Evolutionary conservation across 2,113 vertebrate genomes (phyloP), one percentile per base, ranked within the genome.

Genomic region (Siphamia tubifer): DNA sequence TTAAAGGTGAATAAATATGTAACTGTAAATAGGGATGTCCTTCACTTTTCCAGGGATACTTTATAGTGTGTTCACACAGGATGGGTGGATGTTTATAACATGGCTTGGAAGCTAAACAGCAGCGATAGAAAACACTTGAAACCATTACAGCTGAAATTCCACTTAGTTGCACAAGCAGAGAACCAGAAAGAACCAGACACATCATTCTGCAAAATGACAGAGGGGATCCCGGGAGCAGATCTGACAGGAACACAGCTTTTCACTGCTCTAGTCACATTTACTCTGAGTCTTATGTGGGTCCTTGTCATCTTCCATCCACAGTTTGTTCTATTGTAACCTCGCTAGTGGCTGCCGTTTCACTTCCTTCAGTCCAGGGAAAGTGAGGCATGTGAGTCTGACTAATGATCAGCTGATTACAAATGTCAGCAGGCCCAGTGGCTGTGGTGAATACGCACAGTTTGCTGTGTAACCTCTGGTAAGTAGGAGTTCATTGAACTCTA

Each of bases 401-500:
- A 24, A 56, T 17, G 10, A 48, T 40, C 24, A 38, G 13, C 31
- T 77, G 57, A 68, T 63, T 60, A 34, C 44, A 21, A 23, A 43
- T 48, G 67, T 30, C 36, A 62, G 56, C 55, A 39, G 57, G 51
- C 43, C 34, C 6, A 28, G 24, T 20, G 42, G 4, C 43, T 47
- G 27, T 7, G 43, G 68, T 16, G 51, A 27, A 61, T 30, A 1
- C 35, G 21, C 24, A 6, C 67, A 65, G 55, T 57, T 23, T 44
- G 42, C 42, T 3, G 43, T 9, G 42, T 54, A 69, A 84, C 78
- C 75, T 75, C 16, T 69, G 17, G 31, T 73, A 21, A 31, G 49
- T 11, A 1, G 36, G 65, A 84, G 89, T 85, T 88, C 84, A 83
- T 30, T 90, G 88, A 90, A 82, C 86, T 89, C 45, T 17, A 71